phyloP scores from a whole-genome alignment of 2,888 invertebrate genomes.

The Teinopalpus imperialis region DNA sequence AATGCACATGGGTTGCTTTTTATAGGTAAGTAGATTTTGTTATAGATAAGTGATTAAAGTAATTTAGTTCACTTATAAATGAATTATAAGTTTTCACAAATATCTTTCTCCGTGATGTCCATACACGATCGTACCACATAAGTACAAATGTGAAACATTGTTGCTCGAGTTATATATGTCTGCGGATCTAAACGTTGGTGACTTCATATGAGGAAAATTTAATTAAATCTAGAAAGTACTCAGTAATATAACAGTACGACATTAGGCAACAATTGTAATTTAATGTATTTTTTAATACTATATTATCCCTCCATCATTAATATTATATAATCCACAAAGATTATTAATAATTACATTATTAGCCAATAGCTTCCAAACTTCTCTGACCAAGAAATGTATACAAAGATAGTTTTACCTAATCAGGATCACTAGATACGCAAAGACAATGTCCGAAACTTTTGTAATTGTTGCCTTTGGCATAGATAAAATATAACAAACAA shows the following conservation, averaged over 20 bases:
- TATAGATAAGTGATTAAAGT: no score
- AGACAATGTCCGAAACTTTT: conserved; percentile 9
- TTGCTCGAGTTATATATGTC: conserved; percentile 27
- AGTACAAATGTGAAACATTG: conserved; percentile 37
- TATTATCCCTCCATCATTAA: conserved; percentile 1
- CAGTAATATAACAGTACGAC: conserved; percentile 41
- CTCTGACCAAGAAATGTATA: neutral
- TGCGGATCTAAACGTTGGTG: conserved; percentile 36
- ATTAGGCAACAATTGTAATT: conserved; percentile 47
- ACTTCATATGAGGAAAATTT: conserved; percentile 43
- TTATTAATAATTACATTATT: neutral
- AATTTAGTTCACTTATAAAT: no score
- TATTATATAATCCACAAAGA: neutral
- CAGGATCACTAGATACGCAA: neutral
- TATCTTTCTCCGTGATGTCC: neutral
- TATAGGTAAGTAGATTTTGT: no score
- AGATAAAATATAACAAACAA: conserved; percentile 6
- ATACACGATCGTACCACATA: no score
- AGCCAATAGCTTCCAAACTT: neutral
- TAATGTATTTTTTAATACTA: conserved; percentile 1
- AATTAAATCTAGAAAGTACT: conserved; percentile 66
- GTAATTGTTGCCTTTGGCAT: neutral
- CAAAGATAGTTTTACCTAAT: neutral
- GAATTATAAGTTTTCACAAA: neutral
- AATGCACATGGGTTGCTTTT: no score